These are phyloP conservation scores for Cyclura pinguis DNA, from an alignment of 2,797 vertebrate genomes.

Conservation along the genomic window DNA sequence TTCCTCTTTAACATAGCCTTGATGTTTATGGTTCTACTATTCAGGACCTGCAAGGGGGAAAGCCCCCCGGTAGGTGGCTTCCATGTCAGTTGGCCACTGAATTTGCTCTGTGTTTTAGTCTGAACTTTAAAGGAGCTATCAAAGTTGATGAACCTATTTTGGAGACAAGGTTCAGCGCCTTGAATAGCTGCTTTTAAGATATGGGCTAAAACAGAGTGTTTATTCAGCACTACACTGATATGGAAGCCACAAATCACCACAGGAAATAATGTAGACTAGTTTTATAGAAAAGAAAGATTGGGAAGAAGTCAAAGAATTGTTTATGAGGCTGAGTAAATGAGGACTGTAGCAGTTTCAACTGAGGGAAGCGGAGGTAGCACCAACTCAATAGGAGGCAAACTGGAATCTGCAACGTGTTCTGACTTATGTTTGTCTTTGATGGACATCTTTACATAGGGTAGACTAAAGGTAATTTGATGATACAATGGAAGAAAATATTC, in stretches of 20 bases:
- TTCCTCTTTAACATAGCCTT: background rate
- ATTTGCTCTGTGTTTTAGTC: too few relatives aligned
- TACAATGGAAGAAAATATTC: conserved; percentile 4
- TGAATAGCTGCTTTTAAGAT: too few relatives aligned
- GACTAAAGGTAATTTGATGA: background rate
- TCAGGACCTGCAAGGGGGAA: too few relatives aligned
- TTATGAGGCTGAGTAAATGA: background rate
- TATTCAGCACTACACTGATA: too few relatives aligned
- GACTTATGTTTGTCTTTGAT: conserved; percentile 9
- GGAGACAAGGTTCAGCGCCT: too few relatives aligned
- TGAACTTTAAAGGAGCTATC: too few relatives aligned
- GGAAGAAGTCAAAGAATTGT: background rate
- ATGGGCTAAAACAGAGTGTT: too few relatives aligned
- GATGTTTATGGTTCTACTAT: background rate
- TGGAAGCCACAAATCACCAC: too few relatives aligned
- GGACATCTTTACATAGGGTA: background rate
- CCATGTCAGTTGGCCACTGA: too few relatives aligned
- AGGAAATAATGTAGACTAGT: background rate
- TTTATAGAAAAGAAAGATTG: background rate
- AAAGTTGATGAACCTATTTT: too few relatives aligned
- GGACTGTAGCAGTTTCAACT: background rate
- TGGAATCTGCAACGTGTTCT: background rate
- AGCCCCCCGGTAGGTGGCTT: too few relatives aligned
- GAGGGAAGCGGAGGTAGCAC: background rate
- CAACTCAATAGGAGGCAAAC: background rate